Evolutionary conservation across 2,797 vertebrate genomes (phyloP).

Genomic region (Gymnothorax javanicus): DNA sequence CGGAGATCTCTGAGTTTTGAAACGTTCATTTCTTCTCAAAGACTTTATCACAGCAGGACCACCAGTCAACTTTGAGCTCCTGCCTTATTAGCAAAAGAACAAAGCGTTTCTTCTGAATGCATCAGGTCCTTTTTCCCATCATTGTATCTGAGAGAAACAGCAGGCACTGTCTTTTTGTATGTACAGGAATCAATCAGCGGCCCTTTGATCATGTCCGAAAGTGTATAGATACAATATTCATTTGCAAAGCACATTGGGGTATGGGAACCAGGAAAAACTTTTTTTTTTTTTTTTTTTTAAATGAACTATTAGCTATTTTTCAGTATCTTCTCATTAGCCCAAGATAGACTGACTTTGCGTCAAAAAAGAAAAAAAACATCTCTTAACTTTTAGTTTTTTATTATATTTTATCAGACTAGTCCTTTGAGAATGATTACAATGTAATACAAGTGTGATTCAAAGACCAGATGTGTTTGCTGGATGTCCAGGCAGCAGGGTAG

Average conservation of each 20-base stretch:
- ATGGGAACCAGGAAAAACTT: background rate
- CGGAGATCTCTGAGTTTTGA: conserved; percentile 58
- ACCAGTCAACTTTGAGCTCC: conserved; percentile 63
- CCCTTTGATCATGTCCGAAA: conserved; percentile 5
- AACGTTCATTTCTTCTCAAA: conserved; percentile 63
- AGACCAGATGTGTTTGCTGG: background rate
- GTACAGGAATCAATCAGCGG: background rate
- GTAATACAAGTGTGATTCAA: background rate
- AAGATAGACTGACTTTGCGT: background rate
- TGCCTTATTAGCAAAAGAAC: conserved; percentile 66
- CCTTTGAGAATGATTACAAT: background rate
- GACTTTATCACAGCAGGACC: conserved; percentile 62
- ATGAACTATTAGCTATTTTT: background rate
- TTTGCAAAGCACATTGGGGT: background rate
- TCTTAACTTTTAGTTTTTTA: background rate
- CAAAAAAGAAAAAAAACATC: background rate
- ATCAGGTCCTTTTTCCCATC: conserved; percentile 52
- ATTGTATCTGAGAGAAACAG: conserved; percentile 13
- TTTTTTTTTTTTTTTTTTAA: background rate
- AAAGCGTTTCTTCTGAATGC: conserved; percentile 56
- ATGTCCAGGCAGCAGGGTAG: background rate
- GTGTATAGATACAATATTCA: conserved; percentile 1
- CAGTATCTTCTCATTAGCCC: background rate
- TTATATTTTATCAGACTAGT: background rate
- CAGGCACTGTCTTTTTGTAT: background rate